These are phyloP conservation scores for Oegoconia quadripuncta DNA, from an alignment of 2,888 invertebrate species.

Conservation along the genomic window DNA sequence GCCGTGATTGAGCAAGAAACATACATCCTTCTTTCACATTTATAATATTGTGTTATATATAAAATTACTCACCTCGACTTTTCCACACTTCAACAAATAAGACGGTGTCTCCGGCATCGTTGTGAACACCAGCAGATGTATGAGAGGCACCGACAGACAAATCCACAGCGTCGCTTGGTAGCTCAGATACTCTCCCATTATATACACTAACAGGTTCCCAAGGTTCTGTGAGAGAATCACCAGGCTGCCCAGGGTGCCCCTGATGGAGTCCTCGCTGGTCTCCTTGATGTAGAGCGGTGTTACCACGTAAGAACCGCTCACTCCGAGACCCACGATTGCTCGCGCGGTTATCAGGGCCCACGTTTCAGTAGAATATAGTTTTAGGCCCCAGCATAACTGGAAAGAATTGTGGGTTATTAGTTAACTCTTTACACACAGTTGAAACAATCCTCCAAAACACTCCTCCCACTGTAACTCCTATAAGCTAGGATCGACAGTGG, in stretches of 20 bases:
- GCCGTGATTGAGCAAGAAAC: no score
- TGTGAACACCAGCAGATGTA: constrained; percentile 58
- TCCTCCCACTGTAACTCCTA: no score
- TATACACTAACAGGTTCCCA: constrained; percentile 51
- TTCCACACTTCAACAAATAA: constrained; percentile 60
- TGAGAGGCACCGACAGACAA: constrained; percentile 55
- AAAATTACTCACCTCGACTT: constrained; percentile 61
- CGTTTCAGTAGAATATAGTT: constrained; percentile 60
- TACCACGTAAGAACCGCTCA: constrained; percentile 66
- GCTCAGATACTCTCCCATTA: constrained; percentile 64
- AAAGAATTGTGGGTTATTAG: no score
- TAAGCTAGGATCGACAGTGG: no score
- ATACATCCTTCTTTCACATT: no score
- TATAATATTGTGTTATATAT: no score
- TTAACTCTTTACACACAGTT: no score
- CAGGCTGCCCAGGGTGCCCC: constrained; percentile 62
- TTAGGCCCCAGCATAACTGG: constrained; percentile 63
- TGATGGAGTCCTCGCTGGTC: constrained; percentile 65
- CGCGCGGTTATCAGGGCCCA: constrained; percentile 68
- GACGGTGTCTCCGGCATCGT: constrained; percentile 71
- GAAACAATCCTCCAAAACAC: no score
- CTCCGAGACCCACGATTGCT: constrained; percentile 61
- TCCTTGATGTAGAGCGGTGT: constrained; percentile 71
- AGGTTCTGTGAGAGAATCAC: constrained; percentile 66
- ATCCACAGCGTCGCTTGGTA: constrained; percentile 63